phyloP scores from a whole-genome alignment of 2,888 invertebrate species.

The Conus canariensis region DNA sequence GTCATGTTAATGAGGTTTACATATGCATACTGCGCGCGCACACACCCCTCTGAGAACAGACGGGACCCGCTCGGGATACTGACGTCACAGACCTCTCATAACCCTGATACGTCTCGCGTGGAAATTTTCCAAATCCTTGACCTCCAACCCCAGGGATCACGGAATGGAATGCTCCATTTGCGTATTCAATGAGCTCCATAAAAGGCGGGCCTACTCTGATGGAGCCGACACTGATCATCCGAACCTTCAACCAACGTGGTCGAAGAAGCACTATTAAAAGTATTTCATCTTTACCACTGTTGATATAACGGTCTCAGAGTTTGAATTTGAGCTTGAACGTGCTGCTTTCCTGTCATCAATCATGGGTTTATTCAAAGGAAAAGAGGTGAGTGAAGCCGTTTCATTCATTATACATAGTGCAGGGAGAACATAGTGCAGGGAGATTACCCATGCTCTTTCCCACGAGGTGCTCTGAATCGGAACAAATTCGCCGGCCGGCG shows the following conservation, averaged over 20 bases:
- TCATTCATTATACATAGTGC: constrained; percentile 17
- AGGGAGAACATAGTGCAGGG: neutral
- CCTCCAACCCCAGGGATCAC: constrained; percentile 9
- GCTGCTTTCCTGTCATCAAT: neutral
- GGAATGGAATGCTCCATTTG: constrained; percentile 25
- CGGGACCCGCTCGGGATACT: no score
- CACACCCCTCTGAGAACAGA: neutral
- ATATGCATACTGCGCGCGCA: neutral
- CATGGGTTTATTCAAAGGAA: constrained; percentile 36
- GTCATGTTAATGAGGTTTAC: neutral
- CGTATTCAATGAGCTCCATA: constrained; percentile 33
- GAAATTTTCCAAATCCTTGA: constrained; percentile 16
- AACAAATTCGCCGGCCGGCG: neutral
- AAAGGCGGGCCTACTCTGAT: constrained; percentile 20
- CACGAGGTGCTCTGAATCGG: neutral
- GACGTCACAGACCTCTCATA: neutral
- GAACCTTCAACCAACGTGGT: neutral
- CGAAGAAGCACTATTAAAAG: neutral
- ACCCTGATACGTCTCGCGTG: neutral
- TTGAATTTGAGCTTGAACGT: neutral
- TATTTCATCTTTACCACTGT: neutral
- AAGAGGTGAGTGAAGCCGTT: constrained; percentile 19
- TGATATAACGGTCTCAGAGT: neutral
- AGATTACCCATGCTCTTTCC: neutral
- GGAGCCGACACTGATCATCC: constrained; percentile 8